Evolutionary conservation across 2,113 vertebrate genomes (phyloP).

Genomic region (Anhinga anhinga): DNA sequence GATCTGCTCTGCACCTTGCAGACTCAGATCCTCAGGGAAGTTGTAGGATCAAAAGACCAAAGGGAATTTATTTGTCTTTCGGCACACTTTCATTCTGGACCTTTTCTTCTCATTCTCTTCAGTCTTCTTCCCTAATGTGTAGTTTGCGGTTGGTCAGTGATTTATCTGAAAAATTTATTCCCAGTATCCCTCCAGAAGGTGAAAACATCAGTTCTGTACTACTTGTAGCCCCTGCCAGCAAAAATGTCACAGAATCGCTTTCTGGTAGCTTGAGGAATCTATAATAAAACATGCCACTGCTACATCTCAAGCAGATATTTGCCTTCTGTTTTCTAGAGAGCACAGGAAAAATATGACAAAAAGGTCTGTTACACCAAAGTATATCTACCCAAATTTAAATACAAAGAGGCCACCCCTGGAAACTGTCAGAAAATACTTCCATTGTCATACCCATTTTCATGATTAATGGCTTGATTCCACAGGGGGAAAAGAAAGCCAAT

Average conservation of each 20-base stretch:
- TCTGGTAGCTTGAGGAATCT: not conserved
- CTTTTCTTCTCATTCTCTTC: not conserved
- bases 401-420: not conserved
- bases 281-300: not conserved
- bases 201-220: not conserved
- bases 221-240: not conserved
- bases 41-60: not conserved
- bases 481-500: accelerated
- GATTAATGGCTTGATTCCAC: not conserved
- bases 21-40: not conserved
- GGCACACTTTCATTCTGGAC: not conserved
- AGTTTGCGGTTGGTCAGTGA: not conserved
- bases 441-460: not conserved
- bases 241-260: not conserved
- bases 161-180: not conserved
- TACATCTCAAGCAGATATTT: not conserved
- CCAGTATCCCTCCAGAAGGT: not conserved
- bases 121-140: not conserved
- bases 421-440: not conserved
- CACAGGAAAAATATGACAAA: not conserved
- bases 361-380: not conserved
- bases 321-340: not conserved
- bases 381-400: not conserved
- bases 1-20: not conserved
- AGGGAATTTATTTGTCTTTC: not conserved